Conservation (phyloP, 2,888 invertebrate species). For the Tipula lateralis region DNA sequence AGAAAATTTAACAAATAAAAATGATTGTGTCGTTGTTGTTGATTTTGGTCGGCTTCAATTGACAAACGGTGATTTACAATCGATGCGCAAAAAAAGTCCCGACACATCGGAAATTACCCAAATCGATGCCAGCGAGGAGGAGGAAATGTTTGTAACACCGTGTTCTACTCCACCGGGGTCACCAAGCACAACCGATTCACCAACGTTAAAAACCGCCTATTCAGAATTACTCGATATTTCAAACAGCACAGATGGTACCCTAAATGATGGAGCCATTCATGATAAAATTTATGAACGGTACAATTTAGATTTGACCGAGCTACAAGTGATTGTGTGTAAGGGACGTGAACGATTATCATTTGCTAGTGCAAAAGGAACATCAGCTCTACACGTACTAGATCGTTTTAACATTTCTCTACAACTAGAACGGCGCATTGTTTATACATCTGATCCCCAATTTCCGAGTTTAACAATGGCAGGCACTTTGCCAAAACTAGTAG, state of each 20-base stretch:
- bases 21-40: slow-evolving; percentile 73
- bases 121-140: slow-evolving; percentile 39
- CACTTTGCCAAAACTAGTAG: slow-evolving; percentile 78
- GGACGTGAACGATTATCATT: slow-evolving; percentile 87
- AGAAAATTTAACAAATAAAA: slow-evolving; percentile 70
- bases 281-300: slow-evolving; percentile 73
- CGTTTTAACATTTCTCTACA: slow-evolving; percentile 66
- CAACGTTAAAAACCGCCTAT: slow-evolving; percentile 44
- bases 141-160: slow-evolving; percentile 71
- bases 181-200: slow-evolving; percentile 54
- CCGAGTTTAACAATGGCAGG: slow-evolving; percentile 80
- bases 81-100: slow-evolving; percentile 29
- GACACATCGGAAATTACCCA: neutral
- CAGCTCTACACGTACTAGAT: slow-evolving; percentile 80
- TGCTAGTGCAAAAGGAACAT: slow-evolving; percentile 77
- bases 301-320: slow-evolving; percentile 71
- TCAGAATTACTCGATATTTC: slow-evolving; percentile 37
- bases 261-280: slow-evolving; percentile 61
- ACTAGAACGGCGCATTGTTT: slow-evolving; percentile 74
- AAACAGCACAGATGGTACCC: slow-evolving; percentile 56
- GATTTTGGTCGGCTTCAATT: slow-evolving; percentile 79
- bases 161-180: slow-evolving; percentile 84
- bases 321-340: slow-evolving; percentile 83
- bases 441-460: slow-evolving; percentile 79
- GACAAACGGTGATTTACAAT: slow-evolving; percentile 41